A percentile compares a stretch with the other conserved stretches of the same genome.
These are phyloP conservation scores for Potorous gilbertii DNA, from an alignment of 2,797 vertebrate genomes.

Conservation along the genomic window DNA sequence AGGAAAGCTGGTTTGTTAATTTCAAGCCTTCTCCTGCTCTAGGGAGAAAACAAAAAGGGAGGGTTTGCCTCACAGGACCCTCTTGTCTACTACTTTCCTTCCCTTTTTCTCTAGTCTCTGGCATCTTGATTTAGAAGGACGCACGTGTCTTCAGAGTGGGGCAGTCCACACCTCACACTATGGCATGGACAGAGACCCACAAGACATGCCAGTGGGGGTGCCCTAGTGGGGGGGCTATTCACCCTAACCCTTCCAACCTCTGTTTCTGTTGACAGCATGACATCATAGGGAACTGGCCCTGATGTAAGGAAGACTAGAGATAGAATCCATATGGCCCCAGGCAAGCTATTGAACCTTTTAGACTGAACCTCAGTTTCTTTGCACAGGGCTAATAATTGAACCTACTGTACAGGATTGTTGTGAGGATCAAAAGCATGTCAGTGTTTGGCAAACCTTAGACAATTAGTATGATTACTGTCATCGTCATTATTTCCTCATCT, in stretches of 20 bases:
- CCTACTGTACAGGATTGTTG: not conserved
- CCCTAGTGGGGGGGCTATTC: too few species aligned
- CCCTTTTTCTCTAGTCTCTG: not conserved
- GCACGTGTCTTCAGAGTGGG: not conserved
- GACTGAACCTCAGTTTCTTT: not conserved
- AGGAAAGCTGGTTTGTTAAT: not conserved
- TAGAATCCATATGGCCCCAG: not conserved
- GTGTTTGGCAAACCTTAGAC: not conserved
- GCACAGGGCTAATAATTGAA: too few species aligned
- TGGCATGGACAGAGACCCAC: too few species aligned
- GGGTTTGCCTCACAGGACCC: not conserved
- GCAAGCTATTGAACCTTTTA: not conserved
- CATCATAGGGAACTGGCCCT: not conserved
- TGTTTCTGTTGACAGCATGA: not conserved
- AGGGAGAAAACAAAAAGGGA: not conserved
- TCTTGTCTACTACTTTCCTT: conserved; percentile 14
- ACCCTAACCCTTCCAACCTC: too few species aligned
- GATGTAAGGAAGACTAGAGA: not conserved
- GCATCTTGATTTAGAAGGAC: not conserved
- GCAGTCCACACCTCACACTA: not conserved
- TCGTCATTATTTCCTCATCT: not conserved
- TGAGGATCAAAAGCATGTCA: not conserved
- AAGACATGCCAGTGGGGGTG: too few species aligned
- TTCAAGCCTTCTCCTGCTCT: conserved; percentile 16
- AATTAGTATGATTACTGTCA: not conserved